Evolutionary conservation across 1,140 invertebrate species (phyloP).

Genomic region (Teleogryllus occipitalis): DNA sequence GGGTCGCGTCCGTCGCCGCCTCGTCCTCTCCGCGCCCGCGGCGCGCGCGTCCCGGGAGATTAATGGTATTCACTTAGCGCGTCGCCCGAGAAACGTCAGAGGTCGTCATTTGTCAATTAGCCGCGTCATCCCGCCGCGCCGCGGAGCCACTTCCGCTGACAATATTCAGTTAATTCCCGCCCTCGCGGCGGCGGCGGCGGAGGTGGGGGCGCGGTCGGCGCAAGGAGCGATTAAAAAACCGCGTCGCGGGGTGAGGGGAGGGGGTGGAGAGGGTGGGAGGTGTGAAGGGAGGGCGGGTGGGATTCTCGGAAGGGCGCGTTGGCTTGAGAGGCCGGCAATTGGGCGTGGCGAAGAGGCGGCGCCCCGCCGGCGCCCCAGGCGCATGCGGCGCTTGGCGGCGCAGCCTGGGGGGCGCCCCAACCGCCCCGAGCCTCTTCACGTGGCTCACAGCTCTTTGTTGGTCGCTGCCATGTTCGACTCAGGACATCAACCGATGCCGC

Average conservation of each 20-base stretch:
- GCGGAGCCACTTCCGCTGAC: not conserved
- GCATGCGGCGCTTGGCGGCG: too few species aligned
- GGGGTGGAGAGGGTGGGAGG: too few species aligned
- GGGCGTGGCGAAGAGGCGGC: not conserved
- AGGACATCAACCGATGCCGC: too few species aligned
- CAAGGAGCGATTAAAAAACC: not conserved
- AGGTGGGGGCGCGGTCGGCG: not conserved
- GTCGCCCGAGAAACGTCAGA: not conserved
- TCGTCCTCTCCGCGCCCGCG: not conserved
- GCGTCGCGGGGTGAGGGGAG: not conserved
- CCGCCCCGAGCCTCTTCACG: too few species aligned
- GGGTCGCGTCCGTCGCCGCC: not conserved
- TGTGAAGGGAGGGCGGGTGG: too few species aligned
- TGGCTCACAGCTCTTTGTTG: too few species aligned
- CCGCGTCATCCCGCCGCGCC: not conserved
- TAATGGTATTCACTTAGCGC: conserved; percentile 1
- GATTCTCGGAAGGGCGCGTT: not conserved
- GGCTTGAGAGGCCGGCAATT: not conserved
- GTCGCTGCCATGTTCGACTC: too few species aligned
- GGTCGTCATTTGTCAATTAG: conserved; percentile 4
- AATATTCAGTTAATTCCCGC: not conserved
- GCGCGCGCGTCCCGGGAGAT: not conserved
- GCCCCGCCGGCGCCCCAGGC: too few species aligned
- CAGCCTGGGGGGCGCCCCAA: not conserved
- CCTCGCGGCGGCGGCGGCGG: not conserved